Evolutionary conservation across 2,797 vertebrate species (phyloP).

Genomic region (Microchirus variegatus): DNA sequence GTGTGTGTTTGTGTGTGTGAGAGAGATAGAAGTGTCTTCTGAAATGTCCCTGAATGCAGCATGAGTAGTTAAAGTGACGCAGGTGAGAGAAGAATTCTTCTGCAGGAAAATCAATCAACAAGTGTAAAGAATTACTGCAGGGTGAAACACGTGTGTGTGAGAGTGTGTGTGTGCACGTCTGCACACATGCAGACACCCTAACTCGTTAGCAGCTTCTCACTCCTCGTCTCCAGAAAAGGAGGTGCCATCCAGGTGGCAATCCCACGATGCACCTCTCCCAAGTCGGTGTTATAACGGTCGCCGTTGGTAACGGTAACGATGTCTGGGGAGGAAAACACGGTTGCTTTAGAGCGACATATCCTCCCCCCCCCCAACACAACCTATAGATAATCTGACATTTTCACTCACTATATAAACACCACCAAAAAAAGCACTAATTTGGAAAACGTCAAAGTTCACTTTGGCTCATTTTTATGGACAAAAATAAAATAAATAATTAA

Average conservation of each 20-base stretch:
- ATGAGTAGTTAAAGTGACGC: background rate
- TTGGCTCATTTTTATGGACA: too few species aligned
- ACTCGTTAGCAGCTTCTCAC: slow-evolving; percentile 83
- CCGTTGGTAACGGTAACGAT: slow-evolving; percentile 48
- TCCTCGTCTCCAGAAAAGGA: slow-evolving; percentile 73
- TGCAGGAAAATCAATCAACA: slow-evolving; percentile 40
- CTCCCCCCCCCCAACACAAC: too few species aligned
- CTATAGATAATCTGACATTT: too few species aligned
- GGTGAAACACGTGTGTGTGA: slow-evolving; percentile 3
- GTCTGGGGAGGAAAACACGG: slow-evolving; percentile 31
- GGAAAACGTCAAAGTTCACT: too few species aligned
- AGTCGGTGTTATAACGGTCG: slow-evolving; percentile 45
- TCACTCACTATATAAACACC: too few species aligned
- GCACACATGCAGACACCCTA: slow-evolving; percentile 80
- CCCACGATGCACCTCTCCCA: slow-evolving; percentile 67
- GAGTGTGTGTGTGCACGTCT: slow-evolving; percentile 34
- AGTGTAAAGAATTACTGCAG: slow-evolving; percentile 45
- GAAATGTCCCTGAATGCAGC: slow-evolving; percentile 6
- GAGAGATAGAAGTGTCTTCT: background rate
- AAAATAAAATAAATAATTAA: too few species aligned
- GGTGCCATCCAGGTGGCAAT: slow-evolving; percentile 78
- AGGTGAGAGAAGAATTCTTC: slow-evolving; percentile 1
- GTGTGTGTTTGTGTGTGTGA: background rate
- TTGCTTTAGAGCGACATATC: too few species aligned
- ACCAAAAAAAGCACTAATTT: too few species aligned